Conservation (phyloP, 92 coral and sea anemone genomes). For the Scolanthus callimorphus region DNA sequence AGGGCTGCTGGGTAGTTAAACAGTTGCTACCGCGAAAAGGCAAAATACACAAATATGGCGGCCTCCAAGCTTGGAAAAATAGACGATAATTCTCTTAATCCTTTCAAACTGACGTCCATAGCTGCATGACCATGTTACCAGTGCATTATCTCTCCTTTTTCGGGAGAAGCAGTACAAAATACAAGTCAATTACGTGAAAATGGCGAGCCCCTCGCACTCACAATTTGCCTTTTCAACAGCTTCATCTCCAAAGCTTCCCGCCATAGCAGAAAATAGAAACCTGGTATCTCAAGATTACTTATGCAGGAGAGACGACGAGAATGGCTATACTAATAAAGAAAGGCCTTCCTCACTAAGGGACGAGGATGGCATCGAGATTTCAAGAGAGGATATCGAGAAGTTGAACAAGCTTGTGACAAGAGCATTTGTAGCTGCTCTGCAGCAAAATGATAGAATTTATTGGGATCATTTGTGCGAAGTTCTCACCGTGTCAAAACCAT, state of each 20-base stretch:
- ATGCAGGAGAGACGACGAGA: slow-evolving; percentile 8
- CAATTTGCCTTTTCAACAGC: slow-evolving; percentile 55
- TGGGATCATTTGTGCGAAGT: slow-evolving; percentile 90
- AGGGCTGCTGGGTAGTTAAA: slow-evolving; percentile 78
- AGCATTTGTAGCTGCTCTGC: slow-evolving; percentile 81
- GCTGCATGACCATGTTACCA: too few relatives aligned
- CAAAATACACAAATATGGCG: slow-evolving; percentile 68
- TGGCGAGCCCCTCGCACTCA: slow-evolving; percentile 45
- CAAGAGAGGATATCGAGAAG: slow-evolving; percentile 42
- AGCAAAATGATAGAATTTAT: slow-evolving; percentile 36
- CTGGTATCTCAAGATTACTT: slow-evolving; percentile 53
- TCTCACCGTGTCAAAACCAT: slow-evolving; percentile 70
- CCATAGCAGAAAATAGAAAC: slow-evolving; percentile 56
- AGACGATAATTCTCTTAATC: too few relatives aligned
- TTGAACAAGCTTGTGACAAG: slow-evolving; percentile 69
- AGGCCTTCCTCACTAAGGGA: slow-evolving; percentile 16
- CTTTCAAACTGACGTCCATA: too few relatives aligned
- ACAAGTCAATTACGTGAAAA: slow-evolving; percentile 13
- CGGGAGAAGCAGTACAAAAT: neutral
- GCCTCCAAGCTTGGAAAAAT: too few relatives aligned
- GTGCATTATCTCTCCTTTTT: too few relatives aligned
- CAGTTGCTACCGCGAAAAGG: slow-evolving; percentile 87
- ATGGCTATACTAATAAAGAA: slow-evolving; percentile 18
- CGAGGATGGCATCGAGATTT: slow-evolving; percentile 32
- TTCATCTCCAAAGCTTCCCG: slow-evolving; percentile 71